phyloP scores from a whole-genome alignment of 2,888 invertebrate genomes.

The Mongoloraphidia duomilia region DNA sequence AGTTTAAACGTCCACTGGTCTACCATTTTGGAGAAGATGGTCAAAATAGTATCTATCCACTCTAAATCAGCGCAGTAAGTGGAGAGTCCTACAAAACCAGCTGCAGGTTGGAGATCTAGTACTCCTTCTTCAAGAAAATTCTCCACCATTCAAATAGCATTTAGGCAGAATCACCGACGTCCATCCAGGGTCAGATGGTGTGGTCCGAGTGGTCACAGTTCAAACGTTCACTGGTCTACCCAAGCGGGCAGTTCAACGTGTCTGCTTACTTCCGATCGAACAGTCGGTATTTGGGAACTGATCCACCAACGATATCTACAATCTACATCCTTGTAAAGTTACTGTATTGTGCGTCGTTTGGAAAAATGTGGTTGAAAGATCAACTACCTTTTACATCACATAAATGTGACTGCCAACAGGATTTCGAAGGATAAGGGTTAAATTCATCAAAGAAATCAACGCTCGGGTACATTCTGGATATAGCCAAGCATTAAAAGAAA shows the following conservation, averaged over 20 bases:
- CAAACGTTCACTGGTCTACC: slow-evolving; percentile 7
- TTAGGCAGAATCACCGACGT: slow-evolving; percentile 9
- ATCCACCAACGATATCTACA: too few species aligned
- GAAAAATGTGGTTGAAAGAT: too few species aligned
- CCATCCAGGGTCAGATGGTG: slow-evolving; percentile 13
- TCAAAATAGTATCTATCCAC: too few species aligned
- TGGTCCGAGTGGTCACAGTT: slow-evolving; percentile 12
- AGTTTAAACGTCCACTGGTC: slow-evolving; percentile 11
- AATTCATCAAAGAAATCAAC: too few species aligned
- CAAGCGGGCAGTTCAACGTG: neutral
- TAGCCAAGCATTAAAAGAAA: too few species aligned
- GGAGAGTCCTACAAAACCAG: neutral
- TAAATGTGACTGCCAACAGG: too few species aligned
- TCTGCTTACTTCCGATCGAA: slow-evolving; percentile 1
- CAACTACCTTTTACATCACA: too few species aligned
- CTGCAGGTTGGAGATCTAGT: slow-evolving; percentile 11
- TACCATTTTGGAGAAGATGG: neutral
- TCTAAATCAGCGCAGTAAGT: neutral
- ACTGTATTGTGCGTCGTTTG: too few species aligned
- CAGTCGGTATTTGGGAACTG: too few species aligned
- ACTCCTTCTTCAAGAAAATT: slow-evolving; percentile 10
- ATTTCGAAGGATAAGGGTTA: too few species aligned
- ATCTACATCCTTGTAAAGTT: too few species aligned
- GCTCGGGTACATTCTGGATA: too few species aligned
- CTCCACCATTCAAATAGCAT: slow-evolving; percentile 11